A percentile compares a stretch with the other conserved stretches of the same genome.
Evolutionary conservation across 2,888 invertebrate species (phyloP).

Genomic region (Ceraclea dissimilis): DNA sequence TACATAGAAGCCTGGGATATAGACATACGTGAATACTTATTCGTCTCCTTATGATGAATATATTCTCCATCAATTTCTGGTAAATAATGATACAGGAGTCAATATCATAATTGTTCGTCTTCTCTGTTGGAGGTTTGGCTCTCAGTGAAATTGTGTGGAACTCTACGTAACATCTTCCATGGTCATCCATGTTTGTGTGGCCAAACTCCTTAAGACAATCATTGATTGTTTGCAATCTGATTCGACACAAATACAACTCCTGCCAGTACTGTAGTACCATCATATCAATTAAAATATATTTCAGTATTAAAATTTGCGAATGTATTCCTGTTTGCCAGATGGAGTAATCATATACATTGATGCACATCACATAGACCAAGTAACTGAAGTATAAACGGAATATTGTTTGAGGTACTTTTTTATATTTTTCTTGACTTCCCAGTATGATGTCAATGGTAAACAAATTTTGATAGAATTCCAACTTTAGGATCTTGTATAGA

Average conservation of each 20-base stretch:
- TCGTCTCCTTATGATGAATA: background rate
- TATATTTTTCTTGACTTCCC: constrained; percentile 1
- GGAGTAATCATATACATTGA: constrained; percentile 3
- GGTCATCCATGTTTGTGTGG: background rate
- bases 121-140: background rate
- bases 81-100: background rate
- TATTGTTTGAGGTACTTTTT: background rate
- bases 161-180: background rate
- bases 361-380: background rate
- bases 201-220: background rate
- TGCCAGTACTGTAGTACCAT: constrained; percentile 7
- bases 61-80: constrained; percentile 3
- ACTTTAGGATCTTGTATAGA: constrained; percentile 4
- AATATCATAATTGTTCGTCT: background rate
- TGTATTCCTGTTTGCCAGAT: constrained; percentile 6
- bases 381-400: background rate
- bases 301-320: background rate
- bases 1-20: background rate
- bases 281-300: constrained; percentile 4
- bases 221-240: constrained; percentile 6
- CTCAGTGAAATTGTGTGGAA: background rate
- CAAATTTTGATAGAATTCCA: constrained; percentile 3
- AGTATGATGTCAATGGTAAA: background rate
- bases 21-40: constrained; percentile 6
- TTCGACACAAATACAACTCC: constrained; percentile 6